phyloP scores from a whole-genome alignment of 2,113 vertebrate species.

The Lophura nycthemera region DNA sequence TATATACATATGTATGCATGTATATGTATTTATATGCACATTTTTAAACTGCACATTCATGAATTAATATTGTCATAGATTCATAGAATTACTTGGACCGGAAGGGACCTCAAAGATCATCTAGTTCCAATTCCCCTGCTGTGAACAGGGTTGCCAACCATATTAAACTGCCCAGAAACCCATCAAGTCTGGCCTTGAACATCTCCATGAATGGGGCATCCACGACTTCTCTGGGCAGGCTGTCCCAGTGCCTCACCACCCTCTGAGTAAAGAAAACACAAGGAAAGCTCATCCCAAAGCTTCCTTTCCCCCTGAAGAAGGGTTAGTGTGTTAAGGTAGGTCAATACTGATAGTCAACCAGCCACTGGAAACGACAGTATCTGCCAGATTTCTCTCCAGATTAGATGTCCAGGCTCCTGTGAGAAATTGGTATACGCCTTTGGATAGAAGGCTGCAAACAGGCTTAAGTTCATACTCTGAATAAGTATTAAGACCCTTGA shows the following conservation, averaged over 20 bases:
- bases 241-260: too few species aligned
- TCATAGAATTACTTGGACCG: too few species aligned
- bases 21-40: background rate
- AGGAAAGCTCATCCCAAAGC: background rate
- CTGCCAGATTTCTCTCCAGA: background rate
- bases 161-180: too few species aligned
- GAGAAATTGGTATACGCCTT: background rate
- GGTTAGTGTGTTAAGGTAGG: background rate
- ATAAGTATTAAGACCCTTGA: background rate
- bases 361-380: background rate
- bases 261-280: background rate
- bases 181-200: too few species aligned
- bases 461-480: background rate
- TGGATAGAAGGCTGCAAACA: background rate
- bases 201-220: too few species aligned
- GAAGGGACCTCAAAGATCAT: too few species aligned
- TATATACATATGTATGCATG: rapidly evolving
- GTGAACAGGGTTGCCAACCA: too few species aligned
- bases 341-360: background rate
- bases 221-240: too few species aligned
- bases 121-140: too few species aligned
- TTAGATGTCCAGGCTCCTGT: background rate
- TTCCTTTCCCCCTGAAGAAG: background rate
- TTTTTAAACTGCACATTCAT: background rate
- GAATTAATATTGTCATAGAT: background rate